Evolutionary conservation across 2,113 vertebrate species (phyloP), one percentile per base, ranked within the genome.

Genomic region (Scomber scombrus): DNA sequence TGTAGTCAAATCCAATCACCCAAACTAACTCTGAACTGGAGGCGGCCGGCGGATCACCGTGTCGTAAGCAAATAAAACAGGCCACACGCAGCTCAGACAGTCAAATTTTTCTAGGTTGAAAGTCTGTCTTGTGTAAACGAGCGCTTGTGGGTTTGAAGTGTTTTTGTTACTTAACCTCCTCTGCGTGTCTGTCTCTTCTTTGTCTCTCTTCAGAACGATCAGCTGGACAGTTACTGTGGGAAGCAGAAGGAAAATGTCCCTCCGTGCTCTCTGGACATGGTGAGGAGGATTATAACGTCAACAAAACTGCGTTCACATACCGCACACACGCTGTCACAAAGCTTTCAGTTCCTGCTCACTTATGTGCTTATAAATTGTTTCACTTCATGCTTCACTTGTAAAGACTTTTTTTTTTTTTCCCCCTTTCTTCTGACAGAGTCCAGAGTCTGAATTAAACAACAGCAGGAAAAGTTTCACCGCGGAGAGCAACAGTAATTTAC

Each of bases 161-260:
- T 18, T 26, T 58, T 11, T 26, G 1, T 57, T 3, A 3, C 12
- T 52, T 6, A 67, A 19, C 26, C 2, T 23, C 2, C 3, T 12
- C 1, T 50, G 34, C 8, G 31, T 34, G 31, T 34, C 3, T 34
- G 5, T 34, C 3, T 9, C 10, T 56, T 11, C 75, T 19, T 19
- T 19, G 21, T 80, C 7, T 64, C 0, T 73, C 23, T 85, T 47
- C 57, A 95, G 96, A 93, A 49, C 65, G 96, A 97, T 69, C 78
- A 88, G 84, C 85, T 91, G 93, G 93, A 94, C 71, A 34, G 81
- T 71, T 95, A 95, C 89, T 94, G 91, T 85, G 92, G 82, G 75
- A 97, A 96, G 62, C 97, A 98, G 91, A 97, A 99, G 93, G 97
- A 99, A 92, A 98, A 97, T 61, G 89, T 97, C 56, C 96, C 97